These are phyloP conservation scores for Geotrypetes seraphini DNA, from an alignment of 2,797 vertebrate species.

Conservation along the genomic window DNA sequence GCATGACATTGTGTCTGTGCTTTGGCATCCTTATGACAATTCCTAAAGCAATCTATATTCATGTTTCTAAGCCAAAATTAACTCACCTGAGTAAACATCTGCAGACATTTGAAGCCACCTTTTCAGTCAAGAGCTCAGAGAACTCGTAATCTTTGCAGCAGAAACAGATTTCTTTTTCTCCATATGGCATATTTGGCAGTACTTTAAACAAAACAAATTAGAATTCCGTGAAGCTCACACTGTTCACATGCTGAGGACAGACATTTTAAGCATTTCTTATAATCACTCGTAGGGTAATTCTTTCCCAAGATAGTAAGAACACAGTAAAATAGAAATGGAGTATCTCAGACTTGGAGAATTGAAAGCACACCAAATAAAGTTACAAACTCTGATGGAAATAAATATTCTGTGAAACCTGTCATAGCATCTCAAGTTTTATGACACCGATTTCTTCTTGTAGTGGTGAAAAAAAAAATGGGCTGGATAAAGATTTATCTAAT, in stretches of 20 bases:
- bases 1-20: too few relatives aligned
- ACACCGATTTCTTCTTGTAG: neutral
- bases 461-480: neutral
- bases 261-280: neutral
- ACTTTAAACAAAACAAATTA: neutral
- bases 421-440: conserved; percentile 4
- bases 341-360: neutral
- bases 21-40: too few relatives aligned
- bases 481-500: neutral
- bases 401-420: neutral
- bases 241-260: too few relatives aligned
- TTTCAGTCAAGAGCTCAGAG: neutral
- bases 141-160: neutral
- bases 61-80: too few relatives aligned
- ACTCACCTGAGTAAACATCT: too few relatives aligned
- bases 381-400: neutral
- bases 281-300: rapidly evolving
- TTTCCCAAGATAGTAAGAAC: neutral
- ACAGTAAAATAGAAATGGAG: neutral
- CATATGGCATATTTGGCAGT: neutral
- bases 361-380: conserved; percentile 3
- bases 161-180: neutral
- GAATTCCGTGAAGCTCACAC: neutral
- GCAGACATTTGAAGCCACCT: too few relatives aligned
- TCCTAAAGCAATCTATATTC: too few relatives aligned